Conservation (phyloP, 2,888 invertebrate genomes). For the Trisateles emortualis region DNA sequence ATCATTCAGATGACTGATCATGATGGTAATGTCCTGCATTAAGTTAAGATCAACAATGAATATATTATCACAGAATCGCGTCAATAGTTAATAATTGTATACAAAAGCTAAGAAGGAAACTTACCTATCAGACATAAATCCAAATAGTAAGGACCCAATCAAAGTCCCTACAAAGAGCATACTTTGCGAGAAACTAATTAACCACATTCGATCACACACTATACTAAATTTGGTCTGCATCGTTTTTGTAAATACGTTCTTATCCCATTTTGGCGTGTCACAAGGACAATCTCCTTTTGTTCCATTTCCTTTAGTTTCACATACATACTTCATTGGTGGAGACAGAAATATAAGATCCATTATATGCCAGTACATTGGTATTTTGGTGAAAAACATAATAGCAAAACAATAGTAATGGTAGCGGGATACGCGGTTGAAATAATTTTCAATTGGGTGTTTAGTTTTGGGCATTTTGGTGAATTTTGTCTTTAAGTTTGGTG, state of each 20-base stretch:
- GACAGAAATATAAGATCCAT: conserved; percentile 68
- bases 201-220: conserved; percentile 63
- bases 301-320: conserved; percentile 34
- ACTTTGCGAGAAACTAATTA: conserved; percentile 68
- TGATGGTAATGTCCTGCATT: no score
- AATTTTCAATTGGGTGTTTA: conserved; percentile 67
- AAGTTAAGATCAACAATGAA: no score
- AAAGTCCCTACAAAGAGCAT: conserved; percentile 66
- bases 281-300: conserved; percentile 63
- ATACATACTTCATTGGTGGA: conserved; percentile 67
- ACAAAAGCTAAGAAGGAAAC: conserved; percentile 8
- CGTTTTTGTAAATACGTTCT: conserved; percentile 64
- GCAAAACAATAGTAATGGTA: conserved; percentile 68
- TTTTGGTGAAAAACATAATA: conserved; percentile 61
- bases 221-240: conserved; percentile 68
- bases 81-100: no score
- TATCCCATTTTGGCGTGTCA: conserved; percentile 61
- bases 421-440: conserved; percentile 55
- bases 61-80: no score
- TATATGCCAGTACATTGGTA: conserved; percentile 71
- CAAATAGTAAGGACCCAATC: conserved; percentile 66
- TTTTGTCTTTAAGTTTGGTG: conserved; percentile 2
- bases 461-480: conserved; percentile 44
- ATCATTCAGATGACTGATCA: no score
- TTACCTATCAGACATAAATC: conserved; percentile 72